These are phyloP conservation scores for Mormyrus iriodes DNA, from an alignment of 2,113 vertebrate species.

Conservation along the genomic window DNA sequence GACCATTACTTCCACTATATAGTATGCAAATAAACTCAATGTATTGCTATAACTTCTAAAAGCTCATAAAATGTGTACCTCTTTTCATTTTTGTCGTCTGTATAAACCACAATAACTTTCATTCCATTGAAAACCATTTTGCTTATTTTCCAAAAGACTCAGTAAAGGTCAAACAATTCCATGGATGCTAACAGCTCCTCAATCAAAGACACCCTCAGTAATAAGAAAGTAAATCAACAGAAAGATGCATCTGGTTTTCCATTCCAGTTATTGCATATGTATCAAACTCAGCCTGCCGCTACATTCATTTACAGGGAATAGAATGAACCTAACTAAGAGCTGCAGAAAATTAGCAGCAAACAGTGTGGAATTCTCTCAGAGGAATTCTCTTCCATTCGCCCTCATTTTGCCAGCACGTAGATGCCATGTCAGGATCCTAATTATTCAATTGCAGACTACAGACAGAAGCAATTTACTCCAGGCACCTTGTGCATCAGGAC, in stretches of 20 bases:
- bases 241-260: conserved; percentile 58
- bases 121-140: conserved; percentile 41
- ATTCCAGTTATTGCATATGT: conserved; percentile 46
- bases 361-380: conserved; percentile 33
- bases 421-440: conserved; percentile 49
- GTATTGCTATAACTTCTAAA: neutral
- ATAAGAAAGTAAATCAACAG: conserved; percentile 57
- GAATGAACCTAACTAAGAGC: conserved; percentile 48
- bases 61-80: conserved; percentile 4
- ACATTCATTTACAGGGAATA: conserved; percentile 52
- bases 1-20: neutral
- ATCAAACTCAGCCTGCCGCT: conserved; percentile 42
- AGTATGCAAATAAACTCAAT: neutral
- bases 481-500: conserved; percentile 49
- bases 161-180: conserved; percentile 67
- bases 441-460: conserved; percentile 42
- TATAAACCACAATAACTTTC: conserved; percentile 54
- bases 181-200: conserved; percentile 51
- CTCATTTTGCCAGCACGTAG: conserved; percentile 40
- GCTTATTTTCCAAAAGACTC: conserved; percentile 57
- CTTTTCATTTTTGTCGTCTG: conserved; percentile 56
- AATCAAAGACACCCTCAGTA: conserved; percentile 52
- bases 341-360: conserved; percentile 44
- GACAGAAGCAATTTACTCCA: conserved; percentile 54
- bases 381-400: conserved; percentile 51